Evolutionary conservation across 2,113 vertebrate species (phyloP).

Genomic region (Ornithorhynchus anatinus): DNA sequence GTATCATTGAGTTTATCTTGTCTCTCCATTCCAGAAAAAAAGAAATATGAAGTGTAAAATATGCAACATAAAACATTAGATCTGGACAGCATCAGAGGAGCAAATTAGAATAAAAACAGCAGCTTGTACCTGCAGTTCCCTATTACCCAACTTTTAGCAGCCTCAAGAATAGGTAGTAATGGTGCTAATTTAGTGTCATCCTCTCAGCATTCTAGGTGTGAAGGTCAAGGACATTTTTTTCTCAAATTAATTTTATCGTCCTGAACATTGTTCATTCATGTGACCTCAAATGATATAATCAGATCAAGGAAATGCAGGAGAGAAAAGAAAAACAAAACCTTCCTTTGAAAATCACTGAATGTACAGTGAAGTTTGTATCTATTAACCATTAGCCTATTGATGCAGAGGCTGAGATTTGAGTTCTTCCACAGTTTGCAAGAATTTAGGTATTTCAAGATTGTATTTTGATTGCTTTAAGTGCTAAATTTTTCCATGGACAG

Average conservation of each 20-base stretch:
- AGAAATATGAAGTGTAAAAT: no score
- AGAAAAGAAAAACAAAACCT: not conserved
- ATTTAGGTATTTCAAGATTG: not conserved
- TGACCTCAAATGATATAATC: not conserved
- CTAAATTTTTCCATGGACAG: not conserved
- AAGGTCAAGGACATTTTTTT: not conserved
- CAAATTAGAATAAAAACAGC: no score
- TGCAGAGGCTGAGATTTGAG: not conserved
- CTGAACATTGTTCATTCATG: not conserved
- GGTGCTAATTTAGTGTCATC: no score
- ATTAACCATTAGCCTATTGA: not conserved
- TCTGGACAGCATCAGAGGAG: no score
- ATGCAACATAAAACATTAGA: no score
- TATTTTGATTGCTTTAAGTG: not conserved
- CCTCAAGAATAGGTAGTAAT: no score
- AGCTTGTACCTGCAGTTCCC: no score
- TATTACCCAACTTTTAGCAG: no score
- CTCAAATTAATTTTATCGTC: not conserved
- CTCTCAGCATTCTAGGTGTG: no score
- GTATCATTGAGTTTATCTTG: no score
- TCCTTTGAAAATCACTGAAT: not conserved
- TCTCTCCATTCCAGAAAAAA: no score
- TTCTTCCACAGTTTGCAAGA: not conserved
- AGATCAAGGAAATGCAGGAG: not conserved
- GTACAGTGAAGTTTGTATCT: not conserved